A percentile compares a stretch with the other conserved stretches of the same genome.
Evolutionary conservation across 2,113 vertebrate species (phyloP).

Genomic region (Pluvialis apricaria): DNA sequence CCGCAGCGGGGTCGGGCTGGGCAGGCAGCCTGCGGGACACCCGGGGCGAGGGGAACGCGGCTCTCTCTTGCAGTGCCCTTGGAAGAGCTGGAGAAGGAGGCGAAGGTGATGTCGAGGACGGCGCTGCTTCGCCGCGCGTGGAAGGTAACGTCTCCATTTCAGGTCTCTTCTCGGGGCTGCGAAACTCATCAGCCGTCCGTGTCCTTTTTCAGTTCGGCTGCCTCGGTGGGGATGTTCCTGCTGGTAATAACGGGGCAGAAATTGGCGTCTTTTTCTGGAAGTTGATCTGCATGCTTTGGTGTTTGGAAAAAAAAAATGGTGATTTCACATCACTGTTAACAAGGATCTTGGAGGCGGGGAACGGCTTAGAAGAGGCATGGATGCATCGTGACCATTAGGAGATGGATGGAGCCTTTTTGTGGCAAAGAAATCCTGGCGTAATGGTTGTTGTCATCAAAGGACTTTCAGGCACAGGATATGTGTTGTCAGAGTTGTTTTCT

Average conservation of each 20-base stretch:
- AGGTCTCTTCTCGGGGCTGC: neutral
- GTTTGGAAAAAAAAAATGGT: neutral
- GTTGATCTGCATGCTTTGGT: neutral
- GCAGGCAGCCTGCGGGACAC: rapidly evolving
- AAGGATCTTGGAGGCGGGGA: neutral
- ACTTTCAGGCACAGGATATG: neutral
- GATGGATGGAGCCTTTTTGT: neutral
- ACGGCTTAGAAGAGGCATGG: neutral
- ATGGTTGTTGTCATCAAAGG: neutral
- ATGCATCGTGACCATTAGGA: neutral
- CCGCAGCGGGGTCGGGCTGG: neutral
- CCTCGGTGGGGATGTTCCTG: neutral
- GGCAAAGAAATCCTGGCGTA: neutral
- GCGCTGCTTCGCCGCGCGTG: neutral
- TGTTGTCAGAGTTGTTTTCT: neutral
- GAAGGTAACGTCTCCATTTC: conserved; percentile 66
- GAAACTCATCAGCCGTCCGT: neutral
- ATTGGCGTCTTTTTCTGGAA: neutral
- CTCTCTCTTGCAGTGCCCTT: conserved; percentile 42
- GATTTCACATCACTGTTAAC: neutral
- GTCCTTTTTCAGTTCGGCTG: neutral
- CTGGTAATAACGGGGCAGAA: neutral
- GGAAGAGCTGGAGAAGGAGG: neutral
- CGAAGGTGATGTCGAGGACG: neutral
- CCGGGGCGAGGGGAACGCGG: neutral